Evolutionary conservation across 2,113 vertebrate genomes (phyloP).

Genomic region (Calyptommatus sinebrachiatus): DNA sequence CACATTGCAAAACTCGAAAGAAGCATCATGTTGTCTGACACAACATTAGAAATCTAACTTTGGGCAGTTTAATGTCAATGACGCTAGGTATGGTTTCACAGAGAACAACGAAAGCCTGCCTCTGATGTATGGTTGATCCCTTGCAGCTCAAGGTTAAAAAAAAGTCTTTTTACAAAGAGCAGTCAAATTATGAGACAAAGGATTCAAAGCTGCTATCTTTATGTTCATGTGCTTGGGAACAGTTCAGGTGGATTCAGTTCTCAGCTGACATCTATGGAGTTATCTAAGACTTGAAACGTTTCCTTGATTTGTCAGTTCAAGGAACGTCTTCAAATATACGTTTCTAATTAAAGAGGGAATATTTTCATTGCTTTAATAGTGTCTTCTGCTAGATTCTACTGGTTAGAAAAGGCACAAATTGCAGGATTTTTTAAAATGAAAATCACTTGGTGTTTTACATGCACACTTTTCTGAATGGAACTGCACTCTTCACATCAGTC

Average conservation of each 20-base stretch:
- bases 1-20: too few species aligned
- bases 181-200: too few species aligned
- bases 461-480: neutral
- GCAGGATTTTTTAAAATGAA: neutral
- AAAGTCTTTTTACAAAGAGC: neutral
- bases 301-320: neutral
- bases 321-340: neutral
- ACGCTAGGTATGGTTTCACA: neutral
- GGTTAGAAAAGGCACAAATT: neutral
- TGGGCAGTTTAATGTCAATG: neutral
- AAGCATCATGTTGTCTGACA: too few species aligned
- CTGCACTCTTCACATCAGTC: neutral
- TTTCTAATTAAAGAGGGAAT: neutral
- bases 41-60: too few species aligned
- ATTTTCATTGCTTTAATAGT: rapidly evolving
- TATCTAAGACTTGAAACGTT: neutral
- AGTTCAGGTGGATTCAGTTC: neutral
- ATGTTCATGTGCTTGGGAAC: neutral
- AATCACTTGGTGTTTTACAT: neutral
- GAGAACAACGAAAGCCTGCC: neutral
- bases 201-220: neutral
- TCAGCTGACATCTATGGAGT: too few species aligned
- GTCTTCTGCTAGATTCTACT: neutral
- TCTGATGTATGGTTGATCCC: neutral
- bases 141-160: too few species aligned